A percentile compares a stretch with the other conserved stretches of the same genome.
Evolutionary conservation across 2,888 invertebrate genomes (phyloP).

Genomic region (Holacanthella duospinosa): DNA sequence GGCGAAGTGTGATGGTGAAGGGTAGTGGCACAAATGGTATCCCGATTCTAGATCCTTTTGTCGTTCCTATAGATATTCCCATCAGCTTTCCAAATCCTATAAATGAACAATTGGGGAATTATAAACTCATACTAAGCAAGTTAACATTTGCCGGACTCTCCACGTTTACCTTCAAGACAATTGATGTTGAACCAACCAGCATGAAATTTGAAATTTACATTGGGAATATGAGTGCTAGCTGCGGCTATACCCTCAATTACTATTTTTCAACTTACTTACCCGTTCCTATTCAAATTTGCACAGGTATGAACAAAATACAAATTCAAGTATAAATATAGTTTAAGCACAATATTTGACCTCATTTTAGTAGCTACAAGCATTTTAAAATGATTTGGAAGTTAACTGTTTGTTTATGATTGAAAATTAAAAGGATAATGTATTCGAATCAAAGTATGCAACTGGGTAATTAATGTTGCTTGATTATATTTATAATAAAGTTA

Average conservation of each 20-base stretch:
- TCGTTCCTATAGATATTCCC: not conserved
- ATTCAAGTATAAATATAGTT: too few relatives aligned
- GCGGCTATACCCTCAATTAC: not conserved
- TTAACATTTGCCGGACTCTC: not conserved
- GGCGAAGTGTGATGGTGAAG: not conserved
- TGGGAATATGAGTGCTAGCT: not conserved
- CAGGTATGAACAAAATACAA: too few relatives aligned
- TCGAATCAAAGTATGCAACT: too few relatives aligned
- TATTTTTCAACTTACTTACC: not conserved
- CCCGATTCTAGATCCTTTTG: not conserved
- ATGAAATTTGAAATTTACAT: not conserved
- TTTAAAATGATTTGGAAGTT: too few relatives aligned
- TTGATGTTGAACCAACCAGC: not conserved
- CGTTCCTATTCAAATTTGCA: not conserved
- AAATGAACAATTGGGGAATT: not conserved
- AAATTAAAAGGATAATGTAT: too few relatives aligned
- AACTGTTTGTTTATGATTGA: too few relatives aligned
- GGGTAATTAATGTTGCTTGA: too few relatives aligned
- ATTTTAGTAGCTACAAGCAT: too few relatives aligned
- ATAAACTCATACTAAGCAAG: not conserved
- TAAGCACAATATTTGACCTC: too few relatives aligned
- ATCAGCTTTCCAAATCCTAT: not conserved
- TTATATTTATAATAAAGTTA: too few relatives aligned
- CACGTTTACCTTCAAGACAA: not conserved
- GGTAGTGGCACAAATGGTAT: not conserved